phyloP scores from a whole-genome alignment of 2,888 invertebrate species.

The Pterostichus madidus region DNA sequence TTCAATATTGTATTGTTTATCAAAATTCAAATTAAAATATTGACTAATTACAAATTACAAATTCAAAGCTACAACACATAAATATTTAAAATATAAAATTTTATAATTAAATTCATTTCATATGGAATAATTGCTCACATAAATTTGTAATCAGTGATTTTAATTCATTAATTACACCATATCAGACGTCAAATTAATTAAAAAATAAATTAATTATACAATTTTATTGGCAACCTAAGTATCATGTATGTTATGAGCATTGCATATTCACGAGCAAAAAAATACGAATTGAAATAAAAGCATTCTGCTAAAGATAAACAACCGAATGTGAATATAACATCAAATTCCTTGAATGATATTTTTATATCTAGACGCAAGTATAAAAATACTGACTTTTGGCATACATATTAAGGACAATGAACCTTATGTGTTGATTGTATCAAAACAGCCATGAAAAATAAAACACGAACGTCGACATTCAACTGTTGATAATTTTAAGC shows the following conservation, averaged over 20 bases:
- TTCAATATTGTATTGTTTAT: constrained; percentile 29
- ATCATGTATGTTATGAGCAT: not conserved
- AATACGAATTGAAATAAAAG: not conserved
- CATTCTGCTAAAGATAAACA: not conserved
- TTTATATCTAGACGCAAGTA: not conserved
- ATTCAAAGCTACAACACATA: not conserved
- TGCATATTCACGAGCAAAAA: not conserved
- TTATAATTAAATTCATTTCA: constrained; percentile 42
- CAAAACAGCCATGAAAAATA: constrained; percentile 55
- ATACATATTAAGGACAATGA: constrained; percentile 59
- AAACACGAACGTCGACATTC: constrained; percentile 47
- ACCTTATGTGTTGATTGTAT: constrained; percentile 55
- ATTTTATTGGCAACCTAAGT: not conserved
- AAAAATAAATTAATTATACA: not conserved
- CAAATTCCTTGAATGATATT: constrained; percentile 13
- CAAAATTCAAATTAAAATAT: constrained; percentile 38
- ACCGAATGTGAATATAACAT: not conserved
- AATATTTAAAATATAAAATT: constrained; percentile 17
- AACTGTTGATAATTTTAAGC: constrained; percentile 50
- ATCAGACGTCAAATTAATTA: constrained; percentile 26
- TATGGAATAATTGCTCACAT: constrained; percentile 25
- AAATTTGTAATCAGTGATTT: constrained; percentile 7
- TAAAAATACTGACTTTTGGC: constrained; percentile 62
- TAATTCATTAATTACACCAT: constrained; percentile 10
- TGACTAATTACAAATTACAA: constrained; percentile 22